Base-by-base conservation (phyloP, 1,140 invertebrate genomes). In the Leptinotarsa undecemlineata region DNA sequence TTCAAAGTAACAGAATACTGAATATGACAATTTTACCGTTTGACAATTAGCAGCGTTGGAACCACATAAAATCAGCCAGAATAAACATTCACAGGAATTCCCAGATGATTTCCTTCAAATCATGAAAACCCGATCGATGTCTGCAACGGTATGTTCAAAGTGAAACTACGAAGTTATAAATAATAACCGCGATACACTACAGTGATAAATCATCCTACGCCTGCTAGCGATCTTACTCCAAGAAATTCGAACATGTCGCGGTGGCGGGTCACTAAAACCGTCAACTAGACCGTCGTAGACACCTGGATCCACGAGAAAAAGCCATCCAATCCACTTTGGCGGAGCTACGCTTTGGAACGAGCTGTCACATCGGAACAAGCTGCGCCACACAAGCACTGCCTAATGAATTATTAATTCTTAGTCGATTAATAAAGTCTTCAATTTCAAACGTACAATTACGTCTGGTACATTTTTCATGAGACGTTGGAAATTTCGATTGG, bases 361-460 rank as follows among this genome's bases (percentile, higher is more conserved):
- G 66, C 66, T 71, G 69, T 71, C 69, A 57, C 60, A 57, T 69
- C 19, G 68, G 14, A 57, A 21, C 69, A n/a, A 48, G 48, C 21
- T 48, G 48, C 51, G 51, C 48, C 21, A 71, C 68, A 71, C 11
- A 57, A 69, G 23, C 42, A 47, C 68, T 19, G 68, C 60, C 69
- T 51, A 57, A 47, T 71, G 69, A 57, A 71, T 71, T 61, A 71
- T 57, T 71, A 61, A 71, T 33, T 61, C 23, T 62, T 23, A 17
- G 69, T 61, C 47, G 48, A 14, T 20, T 71, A 71, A 71, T 71
- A 47, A 71, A 71, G 48, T 71, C 69, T 21, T 61, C 69, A 60
- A 20, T 57, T 71, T 57, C 69, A 51, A 62, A 57, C 69, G 51
- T 57, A 57, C 17, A 57, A 57, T 66, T 66, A 66, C 20, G 4